These are phyloP conservation scores for Oreochromis grahami DNA, from an alignment of 2,797 vertebrate genomes.

Conservation along the genomic window DNA sequence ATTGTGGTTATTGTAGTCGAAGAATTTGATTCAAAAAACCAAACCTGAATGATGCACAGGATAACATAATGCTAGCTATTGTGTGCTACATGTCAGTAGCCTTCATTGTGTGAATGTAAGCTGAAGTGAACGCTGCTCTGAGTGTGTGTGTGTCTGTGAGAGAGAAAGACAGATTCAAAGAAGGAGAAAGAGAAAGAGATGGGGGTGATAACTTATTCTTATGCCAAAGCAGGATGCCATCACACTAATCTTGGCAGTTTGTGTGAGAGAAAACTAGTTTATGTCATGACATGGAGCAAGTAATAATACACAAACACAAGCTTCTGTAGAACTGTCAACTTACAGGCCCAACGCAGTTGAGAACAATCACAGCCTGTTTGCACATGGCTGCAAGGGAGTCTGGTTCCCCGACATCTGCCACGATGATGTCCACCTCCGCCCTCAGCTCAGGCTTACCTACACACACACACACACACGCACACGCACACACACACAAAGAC, in stretches of 20 bases:
- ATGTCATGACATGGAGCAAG: neutral
- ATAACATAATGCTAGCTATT: constrained; percentile 42
- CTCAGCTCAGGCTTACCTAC: constrained; percentile 83
- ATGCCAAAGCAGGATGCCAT: neutral
- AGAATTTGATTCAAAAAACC: neutral
- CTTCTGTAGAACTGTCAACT: constrained; percentile 56
- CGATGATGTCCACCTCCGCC: constrained; percentile 85
- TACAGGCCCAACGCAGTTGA: constrained; percentile 96
- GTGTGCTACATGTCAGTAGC: constrained; percentile 34
- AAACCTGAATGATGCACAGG: constrained; percentile 7
- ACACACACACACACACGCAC: neutral
- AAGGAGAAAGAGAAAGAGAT: neutral
- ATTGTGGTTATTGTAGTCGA: neutral
- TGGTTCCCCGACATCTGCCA: constrained; percentile 86
- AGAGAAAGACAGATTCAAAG: neutral
- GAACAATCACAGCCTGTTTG: constrained; percentile 87
- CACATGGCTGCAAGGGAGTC: constrained; percentile 89
- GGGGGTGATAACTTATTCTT: neutral
- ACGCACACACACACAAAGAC: neutral
- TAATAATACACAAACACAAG: neutral
- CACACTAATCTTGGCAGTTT: neutral
- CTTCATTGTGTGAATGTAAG: constrained; percentile 34
- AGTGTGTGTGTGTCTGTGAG: neutral
- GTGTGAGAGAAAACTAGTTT: neutral
- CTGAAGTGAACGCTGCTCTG: constrained; percentile 4